Percentiles rank a stretch among this genome's conserved stretches.
These are phyloP conservation scores for Drosophila anceps DNA, from an alignment of 2,888 invertebrate species.

Conservation along the genomic window DNA sequence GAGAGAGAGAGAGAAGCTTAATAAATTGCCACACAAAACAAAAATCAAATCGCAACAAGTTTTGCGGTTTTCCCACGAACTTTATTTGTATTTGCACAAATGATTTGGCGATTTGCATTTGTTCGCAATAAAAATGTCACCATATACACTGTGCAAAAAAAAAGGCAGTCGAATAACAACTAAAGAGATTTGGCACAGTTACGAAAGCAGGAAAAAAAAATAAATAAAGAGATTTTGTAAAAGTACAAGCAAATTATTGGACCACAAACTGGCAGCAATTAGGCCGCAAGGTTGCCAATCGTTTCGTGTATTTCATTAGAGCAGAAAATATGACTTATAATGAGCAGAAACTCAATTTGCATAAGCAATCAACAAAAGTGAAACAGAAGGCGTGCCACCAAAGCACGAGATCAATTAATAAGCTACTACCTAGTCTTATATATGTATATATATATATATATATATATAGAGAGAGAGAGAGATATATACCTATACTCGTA, in stretches of 20 bases:
- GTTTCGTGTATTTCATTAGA: conserved; percentile 62
- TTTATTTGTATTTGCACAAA: conserved; percentile 44
- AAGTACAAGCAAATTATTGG: conserved; percentile 58
- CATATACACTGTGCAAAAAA: conserved; percentile 44
- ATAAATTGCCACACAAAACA: conserved; percentile 45
- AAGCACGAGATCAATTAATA: conserved; percentile 60
- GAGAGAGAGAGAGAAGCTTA: neutral
- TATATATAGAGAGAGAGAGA: too few species aligned
- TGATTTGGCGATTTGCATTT: conserved; percentile 53
- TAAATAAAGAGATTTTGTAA: conserved; percentile 11
- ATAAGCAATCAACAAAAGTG: conserved; percentile 39
- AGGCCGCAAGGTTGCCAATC: conserved; percentile 58
- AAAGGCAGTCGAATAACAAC: neutral
- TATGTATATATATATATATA: neutral
- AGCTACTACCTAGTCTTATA: conserved; percentile 14
- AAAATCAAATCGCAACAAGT: conserved; percentile 30
- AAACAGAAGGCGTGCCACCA: conserved; percentile 55
- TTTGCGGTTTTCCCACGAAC: conserved; percentile 66
- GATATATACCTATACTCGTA: neutral
- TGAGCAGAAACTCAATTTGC: conserved; percentile 58
- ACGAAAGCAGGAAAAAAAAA: conserved; percentile 37
- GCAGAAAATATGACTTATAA: conserved; percentile 69
- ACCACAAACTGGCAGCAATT: conserved; percentile 47
- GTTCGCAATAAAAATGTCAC: conserved; percentile 42
- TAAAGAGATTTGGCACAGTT: conserved; percentile 29